A percentile compares a stretch with the other conserved stretches of the same genome.
phyloP scores from a whole-genome alignment of 2,888 invertebrate species.

The Bruchidius siliquastri region DNA sequence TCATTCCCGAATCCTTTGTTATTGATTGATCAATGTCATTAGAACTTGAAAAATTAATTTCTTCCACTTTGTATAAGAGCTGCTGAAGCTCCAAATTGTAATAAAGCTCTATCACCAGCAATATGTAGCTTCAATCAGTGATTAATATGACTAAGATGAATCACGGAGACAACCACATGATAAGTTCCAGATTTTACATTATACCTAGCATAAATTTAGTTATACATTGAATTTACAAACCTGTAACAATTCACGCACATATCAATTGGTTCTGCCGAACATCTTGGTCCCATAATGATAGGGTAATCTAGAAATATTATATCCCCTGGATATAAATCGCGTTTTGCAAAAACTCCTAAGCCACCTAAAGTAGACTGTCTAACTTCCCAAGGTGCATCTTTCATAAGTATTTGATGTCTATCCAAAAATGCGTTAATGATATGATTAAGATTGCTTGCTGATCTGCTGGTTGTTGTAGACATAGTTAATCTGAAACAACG shows the following conservation, averaged over 20 bases:
- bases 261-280: slow-evolving; percentile 47
- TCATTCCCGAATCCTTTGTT: too few species aligned
- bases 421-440: slow-evolving; percentile 24
- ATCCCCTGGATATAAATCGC: slow-evolving; percentile 63
- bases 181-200: too few species aligned
- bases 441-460: slow-evolving; percentile 16
- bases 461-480: slow-evolving; percentile 7
- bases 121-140: too few species aligned
- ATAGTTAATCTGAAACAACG: not conserved
- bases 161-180: too few species aligned
- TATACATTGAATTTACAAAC: slow-evolving; percentile 33
- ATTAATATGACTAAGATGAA: too few species aligned
- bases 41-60: too few species aligned
- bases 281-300: slow-evolving; percentile 65
- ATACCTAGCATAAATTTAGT: too few species aligned
- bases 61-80: too few species aligned
- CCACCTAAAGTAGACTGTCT: slow-evolving; percentile 60
- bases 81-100: too few species aligned
- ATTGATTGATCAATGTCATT: too few species aligned
- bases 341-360: slow-evolving; percentile 65
- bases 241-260: slow-evolving; percentile 65
- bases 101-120: too few species aligned
- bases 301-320: slow-evolving; percentile 67
- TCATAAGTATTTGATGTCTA: slow-evolving; percentile 15
- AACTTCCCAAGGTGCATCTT: slow-evolving; percentile 56